A percentile compares a stretch with the other conserved stretches of the same genome.
Conservation (phyloP, 2,113 vertebrate genomes). For the Psophia crepitans region DNA sequence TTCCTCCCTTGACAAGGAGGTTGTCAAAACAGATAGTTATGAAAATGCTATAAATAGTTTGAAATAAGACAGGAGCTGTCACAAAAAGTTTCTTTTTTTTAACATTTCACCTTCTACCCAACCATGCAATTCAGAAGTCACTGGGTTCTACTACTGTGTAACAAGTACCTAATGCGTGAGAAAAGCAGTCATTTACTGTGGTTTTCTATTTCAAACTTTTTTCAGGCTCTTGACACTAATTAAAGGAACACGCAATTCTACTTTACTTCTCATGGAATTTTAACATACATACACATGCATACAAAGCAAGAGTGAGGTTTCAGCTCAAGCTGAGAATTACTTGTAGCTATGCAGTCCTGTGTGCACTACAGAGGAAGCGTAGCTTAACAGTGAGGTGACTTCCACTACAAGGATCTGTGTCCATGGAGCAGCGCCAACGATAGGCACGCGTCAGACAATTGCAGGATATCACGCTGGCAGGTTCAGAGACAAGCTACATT, state of each 20-base stretch:
- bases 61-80: conserved; percentile 45
- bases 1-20: conserved; percentile 19
- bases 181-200: conserved; percentile 17
- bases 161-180: conserved; percentile 12
- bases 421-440: neutral
- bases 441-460: neutral
- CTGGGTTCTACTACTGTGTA: conserved; percentile 25
- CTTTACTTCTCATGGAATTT: neutral
- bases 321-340: neutral
- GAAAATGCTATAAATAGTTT: conserved; percentile 56
- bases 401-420: neutral
- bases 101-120: conserved; percentile 51
- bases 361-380: neutral
- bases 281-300: neutral
- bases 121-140: conserved; percentile 46
- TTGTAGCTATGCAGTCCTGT: neutral
- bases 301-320: neutral
- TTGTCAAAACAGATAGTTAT: conserved; percentile 65
- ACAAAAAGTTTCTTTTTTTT: conserved; percentile 50
- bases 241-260: conserved; percentile 6
- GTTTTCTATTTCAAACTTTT: conserved; percentile 16
- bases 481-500: neutral
- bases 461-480: neutral
- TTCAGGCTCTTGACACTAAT: conserved; percentile 9
- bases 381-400: neutral